Evolutionary conservation across 2,113 vertebrate genomes (phyloP), one percentile per base, ranked within the genome.

Genomic region (Vombatus ursinus): DNA sequence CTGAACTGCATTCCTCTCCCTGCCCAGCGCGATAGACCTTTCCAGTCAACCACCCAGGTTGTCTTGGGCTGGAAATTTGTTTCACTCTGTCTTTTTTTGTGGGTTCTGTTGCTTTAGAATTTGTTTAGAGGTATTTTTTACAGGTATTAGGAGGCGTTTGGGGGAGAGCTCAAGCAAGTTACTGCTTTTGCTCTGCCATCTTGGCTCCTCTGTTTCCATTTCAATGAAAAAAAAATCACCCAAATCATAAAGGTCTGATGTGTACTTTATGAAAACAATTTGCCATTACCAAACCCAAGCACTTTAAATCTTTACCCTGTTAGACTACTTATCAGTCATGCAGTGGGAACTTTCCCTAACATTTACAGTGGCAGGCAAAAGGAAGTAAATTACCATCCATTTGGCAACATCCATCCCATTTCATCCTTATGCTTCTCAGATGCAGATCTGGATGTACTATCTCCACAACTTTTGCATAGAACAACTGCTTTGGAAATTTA

Each of bases 221-320:
- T n/a, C 31, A 52, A 84, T 93, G 94, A 50, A 90, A 89, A 96
- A 96, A 95, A 96, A 53, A 96, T 51, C 47, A 68, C 77, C 48
- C 50, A 91, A 24, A 89, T 48, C 93, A 54, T 89, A 93, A 92
- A 94, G 94, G 50, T 89, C 12, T 84, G 16, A 25, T 77, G 90
- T 93, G 24, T 10, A 84, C 47, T 92, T 92, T 91, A n/a, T 47
- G 44, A 96, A 96, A 89, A 90, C 91, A 89, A 52, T 54, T 92
- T 93, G 9, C 93, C 52, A 68, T 93, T 95, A 91, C 53, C 50
- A 26, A 90, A 92, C 44, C n/a, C 57, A 54, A 94, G 12, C 3
- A 0, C 92, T 47, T 84, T 31, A 5, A 31, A n/a, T 22, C 57
- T 96, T 28, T 94, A 52, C 3, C 1, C 47, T 90, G 50, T 44